A percentile compares a stretch with the other conserved stretches of the same genome.
Evolutionary conservation across 1,140 invertebrate species (phyloP).

Genomic region (Sitophilus oryzae): DNA sequence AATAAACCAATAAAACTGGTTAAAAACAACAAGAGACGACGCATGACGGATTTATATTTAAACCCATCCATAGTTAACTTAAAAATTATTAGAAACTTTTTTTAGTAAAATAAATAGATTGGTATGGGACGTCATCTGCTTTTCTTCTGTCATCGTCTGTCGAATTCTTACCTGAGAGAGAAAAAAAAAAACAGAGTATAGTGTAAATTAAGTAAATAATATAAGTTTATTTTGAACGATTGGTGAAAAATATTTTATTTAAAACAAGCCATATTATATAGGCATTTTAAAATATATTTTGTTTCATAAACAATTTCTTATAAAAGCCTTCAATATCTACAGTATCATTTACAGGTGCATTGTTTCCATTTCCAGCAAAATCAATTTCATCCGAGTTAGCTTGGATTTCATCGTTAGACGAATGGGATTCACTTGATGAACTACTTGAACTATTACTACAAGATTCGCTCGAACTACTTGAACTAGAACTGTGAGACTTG

Average conservation of each 20-base stretch:
- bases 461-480: not conserved
- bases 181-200: not conserved
- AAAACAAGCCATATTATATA: no score
- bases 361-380: not conserved
- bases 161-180: not conserved
- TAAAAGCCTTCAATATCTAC: not conserved
- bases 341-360: not conserved
- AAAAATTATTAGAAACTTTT: no score
- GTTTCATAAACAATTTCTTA: not conserved
- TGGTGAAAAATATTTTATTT: not conserved
- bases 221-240: not conserved
- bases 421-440: not conserved
- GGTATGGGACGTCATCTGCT: no score
- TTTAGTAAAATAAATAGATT: no score
- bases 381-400: not conserved
- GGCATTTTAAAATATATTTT: no score
- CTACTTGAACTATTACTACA: not conserved
- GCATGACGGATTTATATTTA: no score
- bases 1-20: no score
- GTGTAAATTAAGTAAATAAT: not conserved
- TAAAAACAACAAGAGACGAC: no score
- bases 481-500: not conserved
- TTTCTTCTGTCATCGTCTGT: not conserved
- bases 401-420: not conserved
- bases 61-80: no score